phyloP scores from a whole-genome alignment of 2,797 vertebrate genomes.

The Eurystomus glaucurus region DNA sequence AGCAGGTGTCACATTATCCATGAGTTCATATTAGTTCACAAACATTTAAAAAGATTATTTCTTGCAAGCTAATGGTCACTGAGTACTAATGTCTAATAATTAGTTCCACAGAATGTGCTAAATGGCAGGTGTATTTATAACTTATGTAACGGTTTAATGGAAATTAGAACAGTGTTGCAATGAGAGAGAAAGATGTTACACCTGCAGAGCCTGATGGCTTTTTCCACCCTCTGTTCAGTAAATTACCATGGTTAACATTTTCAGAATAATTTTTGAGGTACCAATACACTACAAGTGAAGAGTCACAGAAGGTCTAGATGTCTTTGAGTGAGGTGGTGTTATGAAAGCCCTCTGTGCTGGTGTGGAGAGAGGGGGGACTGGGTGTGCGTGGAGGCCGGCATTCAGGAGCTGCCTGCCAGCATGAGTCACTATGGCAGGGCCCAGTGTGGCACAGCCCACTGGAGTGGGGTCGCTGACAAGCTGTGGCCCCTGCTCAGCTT shows the following conservation, averaged over 20 bases:
- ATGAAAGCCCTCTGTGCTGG: accelerated
- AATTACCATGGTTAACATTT: background rate
- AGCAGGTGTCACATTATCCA: background rate
- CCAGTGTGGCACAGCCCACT: background rate
- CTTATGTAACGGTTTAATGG: background rate
- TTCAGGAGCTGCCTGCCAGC: accelerated
- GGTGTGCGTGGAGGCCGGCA: accelerated
- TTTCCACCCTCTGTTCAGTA: background rate
- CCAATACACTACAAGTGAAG: background rate
- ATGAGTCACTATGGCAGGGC: accelerated
- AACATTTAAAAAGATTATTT: background rate
- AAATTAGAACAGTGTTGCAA: conserved; percentile 41
- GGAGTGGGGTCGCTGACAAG: accelerated
- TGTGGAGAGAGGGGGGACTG: accelerated
- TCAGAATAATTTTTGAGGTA: background rate
- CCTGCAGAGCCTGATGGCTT: background rate
- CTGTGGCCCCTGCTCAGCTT: background rate
- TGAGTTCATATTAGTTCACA: background rate
- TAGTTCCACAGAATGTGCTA: conserved; percentile 49
- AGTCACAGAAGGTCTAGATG: background rate
- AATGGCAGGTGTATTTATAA: conserved; percentile 31
- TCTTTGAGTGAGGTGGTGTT: background rate
- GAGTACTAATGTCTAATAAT: background rate
- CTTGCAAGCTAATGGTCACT: background rate
- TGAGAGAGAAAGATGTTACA: background rate